A percentile compares a stretch with the other conserved stretches of the same genome.
These are phyloP conservation scores for Pteria penguin DNA, from an alignment of 2,888 invertebrate species.

Conservation along the genomic window DNA sequence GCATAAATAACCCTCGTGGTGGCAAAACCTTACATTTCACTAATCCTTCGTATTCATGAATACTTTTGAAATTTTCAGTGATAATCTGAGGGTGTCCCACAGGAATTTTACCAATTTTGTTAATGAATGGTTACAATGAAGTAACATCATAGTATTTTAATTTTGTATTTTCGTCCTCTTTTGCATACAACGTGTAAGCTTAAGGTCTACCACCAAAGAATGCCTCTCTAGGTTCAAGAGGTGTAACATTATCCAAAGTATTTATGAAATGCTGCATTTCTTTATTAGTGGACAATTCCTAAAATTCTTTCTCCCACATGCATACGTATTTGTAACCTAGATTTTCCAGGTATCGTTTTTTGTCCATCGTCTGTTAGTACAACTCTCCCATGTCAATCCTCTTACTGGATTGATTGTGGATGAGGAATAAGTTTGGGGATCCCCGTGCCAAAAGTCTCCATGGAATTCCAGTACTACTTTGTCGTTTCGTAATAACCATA, in stretches of 20 bases:
- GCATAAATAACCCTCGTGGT: constrained; percentile 63
- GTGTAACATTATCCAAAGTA: constrained; percentile 40
- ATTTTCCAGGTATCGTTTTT: constrained; percentile 30
- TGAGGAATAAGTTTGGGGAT: constrained; percentile 28
- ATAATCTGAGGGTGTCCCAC: constrained; percentile 61
- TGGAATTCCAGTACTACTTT: constrained; percentile 42
- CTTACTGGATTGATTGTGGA: constrained; percentile 37
- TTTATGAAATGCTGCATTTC: constrained; percentile 43
- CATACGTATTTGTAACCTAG: constrained; percentile 44
- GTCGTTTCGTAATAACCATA: constrained; percentile 36
- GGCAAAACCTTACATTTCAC: constrained; percentile 64
- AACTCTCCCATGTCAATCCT: constrained; percentile 37
- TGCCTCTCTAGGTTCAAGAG: constrained; percentile 61
- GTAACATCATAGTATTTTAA: constrained; percentile 63
- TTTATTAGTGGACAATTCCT: constrained; percentile 39
- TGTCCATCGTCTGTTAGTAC: constrained; percentile 35
- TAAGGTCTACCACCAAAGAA: constrained; percentile 68
- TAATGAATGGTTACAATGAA: constrained; percentile 64
- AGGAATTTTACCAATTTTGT: constrained; percentile 59
- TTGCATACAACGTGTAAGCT: constrained; percentile 57
- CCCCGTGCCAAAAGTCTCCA: constrained; percentile 44
- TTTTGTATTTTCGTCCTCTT: constrained; percentile 43
- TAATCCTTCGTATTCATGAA: constrained; percentile 60
- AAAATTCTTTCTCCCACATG: constrained; percentile 62
- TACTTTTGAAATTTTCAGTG: constrained; percentile 53